These are phyloP conservation scores for Epinotia ramella DNA, from an alignment of 2,888 invertebrate genomes.

Conservation along the genomic window DNA sequence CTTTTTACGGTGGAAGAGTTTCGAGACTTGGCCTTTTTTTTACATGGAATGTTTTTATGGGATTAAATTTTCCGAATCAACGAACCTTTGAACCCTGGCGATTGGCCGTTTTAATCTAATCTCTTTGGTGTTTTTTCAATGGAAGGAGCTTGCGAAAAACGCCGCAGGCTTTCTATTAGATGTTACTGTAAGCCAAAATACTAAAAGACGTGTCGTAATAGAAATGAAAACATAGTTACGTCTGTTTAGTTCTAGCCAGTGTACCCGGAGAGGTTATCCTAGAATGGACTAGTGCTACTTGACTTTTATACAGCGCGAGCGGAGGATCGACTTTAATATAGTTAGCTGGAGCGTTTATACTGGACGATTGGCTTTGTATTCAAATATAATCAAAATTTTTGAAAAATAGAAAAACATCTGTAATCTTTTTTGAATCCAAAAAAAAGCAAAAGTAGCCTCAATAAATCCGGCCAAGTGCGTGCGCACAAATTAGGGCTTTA, in stretches of 20 bases:
- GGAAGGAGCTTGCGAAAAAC: conserved; percentile 8
- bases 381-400: too few species aligned
- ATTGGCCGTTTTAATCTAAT: conserved; percentile 24
- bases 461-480: too few species aligned
- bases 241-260: not conserved
- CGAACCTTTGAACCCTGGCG: conserved; percentile 15
- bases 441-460: too few species aligned
- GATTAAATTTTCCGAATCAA: conserved; percentile 17
- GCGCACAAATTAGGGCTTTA: too few species aligned
- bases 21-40: too few species aligned
- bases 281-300: not conserved
- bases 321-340: not conserved
- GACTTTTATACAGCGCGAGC: not conserved
- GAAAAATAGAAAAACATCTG: too few species aligned
- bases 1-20: too few species aligned
- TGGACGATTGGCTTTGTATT: too few species aligned
- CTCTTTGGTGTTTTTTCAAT: conserved; percentile 34
- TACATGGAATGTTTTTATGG: too few species aligned
- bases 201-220: not conserved
- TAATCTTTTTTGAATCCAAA: too few species aligned
- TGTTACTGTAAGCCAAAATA: not conserved
- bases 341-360: too few species aligned
- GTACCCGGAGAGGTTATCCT: not conserved
- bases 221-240: not conserved
- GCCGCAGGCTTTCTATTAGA: not conserved